Evolutionary conservation across 2,113 vertebrate genomes (phyloP).

Genomic region (Oophaga pumilio): DNA sequence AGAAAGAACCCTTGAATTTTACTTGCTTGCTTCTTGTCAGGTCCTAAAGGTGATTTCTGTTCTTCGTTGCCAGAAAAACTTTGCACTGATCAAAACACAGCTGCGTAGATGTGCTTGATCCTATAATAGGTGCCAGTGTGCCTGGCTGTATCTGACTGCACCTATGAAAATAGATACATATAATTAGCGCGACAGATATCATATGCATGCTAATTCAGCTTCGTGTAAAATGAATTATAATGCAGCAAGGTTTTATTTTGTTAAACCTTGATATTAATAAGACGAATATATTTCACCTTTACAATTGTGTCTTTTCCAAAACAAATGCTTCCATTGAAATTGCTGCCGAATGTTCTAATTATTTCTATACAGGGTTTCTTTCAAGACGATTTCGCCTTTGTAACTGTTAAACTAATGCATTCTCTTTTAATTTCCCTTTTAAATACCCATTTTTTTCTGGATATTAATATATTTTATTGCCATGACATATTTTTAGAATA

Average conservation of each 20-base stretch:
- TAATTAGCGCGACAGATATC: conserved; percentile 78
- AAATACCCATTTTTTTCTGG: conserved; percentile 20
- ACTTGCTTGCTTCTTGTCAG: conserved; percentile 70
- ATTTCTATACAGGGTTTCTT: neutral
- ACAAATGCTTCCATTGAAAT: conserved; percentile 22
- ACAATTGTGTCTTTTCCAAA: neutral
- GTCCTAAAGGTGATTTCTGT: conserved; percentile 73
- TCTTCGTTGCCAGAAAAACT: conserved; percentile 72
- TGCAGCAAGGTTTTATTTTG: conserved; percentile 62
- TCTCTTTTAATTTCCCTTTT: conserved; percentile 7
- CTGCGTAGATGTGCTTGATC: conserved; percentile 69
- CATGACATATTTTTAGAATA: neutral
- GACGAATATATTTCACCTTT: neutral
- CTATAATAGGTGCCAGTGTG: conserved; percentile 70
- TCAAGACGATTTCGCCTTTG: neutral
- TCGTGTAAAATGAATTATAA: conserved; percentile 65
- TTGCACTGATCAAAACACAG: conserved; percentile 81
- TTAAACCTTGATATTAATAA: conserved; percentile 58
- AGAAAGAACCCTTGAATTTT: conserved; percentile 73
- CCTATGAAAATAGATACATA: conserved; percentile 79
- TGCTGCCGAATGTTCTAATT: conserved; percentile 8
- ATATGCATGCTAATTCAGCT: conserved; percentile 70
- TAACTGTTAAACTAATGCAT: conserved; percentile 4
- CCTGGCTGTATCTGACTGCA: conserved; percentile 71
- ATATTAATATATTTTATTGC: conserved; percentile 36